A percentile compares a stretch with the other conserved stretches of the same genome.
Conservation (phyloP, 2,797 vertebrate genomes). For the Nyctibius grandis region DNA sequence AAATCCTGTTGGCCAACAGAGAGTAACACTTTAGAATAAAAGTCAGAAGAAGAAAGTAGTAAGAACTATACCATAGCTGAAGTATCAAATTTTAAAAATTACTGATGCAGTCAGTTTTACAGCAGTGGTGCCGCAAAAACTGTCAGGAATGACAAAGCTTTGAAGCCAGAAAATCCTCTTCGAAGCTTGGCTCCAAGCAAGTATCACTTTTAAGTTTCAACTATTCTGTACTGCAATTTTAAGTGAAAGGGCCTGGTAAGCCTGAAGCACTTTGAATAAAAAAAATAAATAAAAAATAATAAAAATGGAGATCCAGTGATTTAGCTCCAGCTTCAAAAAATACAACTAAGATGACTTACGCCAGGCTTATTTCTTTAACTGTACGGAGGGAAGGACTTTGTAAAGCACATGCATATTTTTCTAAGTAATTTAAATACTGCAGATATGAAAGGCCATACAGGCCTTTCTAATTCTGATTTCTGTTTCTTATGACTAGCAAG, state of each 20-base stretch:
- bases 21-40: neutral
- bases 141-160: slow-evolving; percentile 25
- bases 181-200: slow-evolving; percentile 28
- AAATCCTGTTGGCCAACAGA: neutral
- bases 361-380: neutral
- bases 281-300: neutral
- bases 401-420: neutral
- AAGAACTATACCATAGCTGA: neutral
- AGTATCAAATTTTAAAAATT: slow-evolving; percentile 2
- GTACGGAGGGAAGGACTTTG: neutral
- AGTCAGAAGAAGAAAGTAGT: neutral
- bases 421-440: neutral
- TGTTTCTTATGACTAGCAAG: neutral
- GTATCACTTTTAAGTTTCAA: slow-evolving; percentile 17
- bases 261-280: slow-evolving; percentile 2
- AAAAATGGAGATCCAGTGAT: neutral
- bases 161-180: slow-evolving; percentile 41
- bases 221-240: neutral
- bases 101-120: slow-evolving; percentile 1
- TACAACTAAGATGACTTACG: neutral
- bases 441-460: neutral
- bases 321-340: neutral
- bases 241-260: neutral
- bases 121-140: neutral
- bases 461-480: neutral